A percentile compares a stretch with the other conserved stretches of the same genome.
These are phyloP conservation scores for Heliothis peltigera DNA, from an alignment of 2,888 invertebrate genomes.

Conservation along the genomic window DNA sequence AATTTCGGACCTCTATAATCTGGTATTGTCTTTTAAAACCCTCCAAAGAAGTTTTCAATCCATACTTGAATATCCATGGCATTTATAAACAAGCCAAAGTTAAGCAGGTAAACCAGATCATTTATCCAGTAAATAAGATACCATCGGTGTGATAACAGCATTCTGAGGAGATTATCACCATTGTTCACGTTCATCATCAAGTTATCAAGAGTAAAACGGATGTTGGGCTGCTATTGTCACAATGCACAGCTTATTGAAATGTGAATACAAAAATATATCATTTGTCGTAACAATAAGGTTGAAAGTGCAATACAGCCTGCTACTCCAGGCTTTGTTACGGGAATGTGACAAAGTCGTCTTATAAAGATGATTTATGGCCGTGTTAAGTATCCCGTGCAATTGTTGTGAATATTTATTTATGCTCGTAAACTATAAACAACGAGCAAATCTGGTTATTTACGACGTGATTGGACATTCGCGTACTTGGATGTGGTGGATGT, in stretches of 20 bases:
- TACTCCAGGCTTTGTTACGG: conserved; percentile 75
- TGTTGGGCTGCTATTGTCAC: conserved; percentile 64
- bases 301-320: conserved; percentile 68
- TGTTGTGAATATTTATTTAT: conserved; percentile 89
- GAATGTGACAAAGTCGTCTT: conserved; percentile 88
- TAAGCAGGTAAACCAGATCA: conserved; percentile 8
- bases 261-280: conserved; percentile 65
- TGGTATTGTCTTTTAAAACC: not conserved
- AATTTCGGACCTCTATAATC: not conserved
- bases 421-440: conserved; percentile 89
- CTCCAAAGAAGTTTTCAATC: not conserved
- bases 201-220: conserved; percentile 69
- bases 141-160: conserved; percentile 57
- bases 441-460: conserved; percentile 89
- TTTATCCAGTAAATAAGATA: conserved; percentile 48
- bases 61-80: not conserved
- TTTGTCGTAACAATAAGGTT: conserved; percentile 70
- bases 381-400: conserved; percentile 89
- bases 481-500: conserved; percentile 67
- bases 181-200: conserved; percentile 70
- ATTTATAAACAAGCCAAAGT: not conserved
- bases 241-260: conserved; percentile 62
- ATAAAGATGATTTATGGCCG: conserved; percentile 87
- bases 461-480: conserved; percentile 86
- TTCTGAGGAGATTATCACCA: conserved; percentile 63